These are phyloP conservation scores for Harpegnathos saltator DNA, from an alignment of 1,140 invertebrate genomes.

Conservation along the genomic window DNA sequence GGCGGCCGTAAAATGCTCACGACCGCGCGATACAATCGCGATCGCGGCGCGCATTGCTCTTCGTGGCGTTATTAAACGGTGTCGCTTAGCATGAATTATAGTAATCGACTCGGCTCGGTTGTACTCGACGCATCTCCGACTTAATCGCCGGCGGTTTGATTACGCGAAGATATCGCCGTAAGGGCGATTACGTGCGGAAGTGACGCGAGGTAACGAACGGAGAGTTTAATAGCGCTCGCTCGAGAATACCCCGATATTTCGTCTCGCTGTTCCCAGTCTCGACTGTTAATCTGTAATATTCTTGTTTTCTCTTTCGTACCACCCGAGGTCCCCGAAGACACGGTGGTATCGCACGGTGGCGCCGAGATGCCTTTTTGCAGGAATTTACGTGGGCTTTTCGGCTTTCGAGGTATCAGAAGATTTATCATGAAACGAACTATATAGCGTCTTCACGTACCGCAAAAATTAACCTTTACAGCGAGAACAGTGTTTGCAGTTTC, in stretches of 20 bases:
- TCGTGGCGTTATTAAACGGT: neutral
- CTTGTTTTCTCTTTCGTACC: neutral
- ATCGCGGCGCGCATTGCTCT: neutral
- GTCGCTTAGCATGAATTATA: neutral
- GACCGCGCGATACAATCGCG: constrained; percentile 16
- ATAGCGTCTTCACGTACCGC: neutral
- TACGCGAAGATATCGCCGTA: too few relatives aligned
- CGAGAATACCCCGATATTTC: neutral
- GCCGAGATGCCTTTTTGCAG: neutral
- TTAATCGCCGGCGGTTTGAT: constrained; percentile 10
- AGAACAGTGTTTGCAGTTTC: constrained; percentile 25
- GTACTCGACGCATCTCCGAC: neutral
- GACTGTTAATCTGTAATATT: too few relatives aligned
- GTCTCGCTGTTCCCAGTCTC: neutral
- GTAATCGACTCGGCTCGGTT: neutral
- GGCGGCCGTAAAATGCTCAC: constrained; percentile 9
- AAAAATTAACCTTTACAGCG: neutral
- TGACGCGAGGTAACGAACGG: neutral
- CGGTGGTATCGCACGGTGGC: neutral
- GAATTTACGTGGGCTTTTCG: too few relatives aligned
- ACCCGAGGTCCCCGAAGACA: neutral
- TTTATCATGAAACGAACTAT: too few relatives aligned
- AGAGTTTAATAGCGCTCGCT: neutral
- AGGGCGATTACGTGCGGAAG: neutral
- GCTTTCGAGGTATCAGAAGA: too few relatives aligned